A percentile compares a stretch with the other conserved stretches of the same genome.
These are phyloP conservation scores for Strigops habroptila DNA, from an alignment of 2,113 vertebrate genomes.

Conservation along the genomic window DNA sequence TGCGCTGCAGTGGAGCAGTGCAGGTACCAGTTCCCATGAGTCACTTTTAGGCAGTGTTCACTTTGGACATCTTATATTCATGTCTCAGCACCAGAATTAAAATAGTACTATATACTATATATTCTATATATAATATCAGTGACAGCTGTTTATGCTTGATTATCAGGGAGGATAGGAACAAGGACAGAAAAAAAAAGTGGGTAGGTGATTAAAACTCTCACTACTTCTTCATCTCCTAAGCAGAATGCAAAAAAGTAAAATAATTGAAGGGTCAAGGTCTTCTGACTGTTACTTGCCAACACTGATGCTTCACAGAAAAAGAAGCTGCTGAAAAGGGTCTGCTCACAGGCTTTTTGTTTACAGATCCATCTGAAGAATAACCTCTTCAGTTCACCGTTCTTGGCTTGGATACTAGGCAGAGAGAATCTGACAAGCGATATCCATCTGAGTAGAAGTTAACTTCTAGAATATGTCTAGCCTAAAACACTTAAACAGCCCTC, in stretches of 20 bases:
- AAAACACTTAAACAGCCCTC: neutral
- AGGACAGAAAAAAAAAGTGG: neutral
- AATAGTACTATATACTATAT: neutral
- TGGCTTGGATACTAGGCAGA: neutral
- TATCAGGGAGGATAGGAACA: neutral
- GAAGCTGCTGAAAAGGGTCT: neutral
- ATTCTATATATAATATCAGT: neutral
- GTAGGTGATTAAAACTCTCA: neutral
- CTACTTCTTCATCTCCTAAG: neutral
- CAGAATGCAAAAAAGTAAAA: neutral
- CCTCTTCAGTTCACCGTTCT: neutral
- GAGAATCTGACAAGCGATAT: rapidly evolving
- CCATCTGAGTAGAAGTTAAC: neutral
- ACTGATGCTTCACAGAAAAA: neutral
- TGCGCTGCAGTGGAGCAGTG: neutral
- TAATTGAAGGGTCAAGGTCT: neutral
- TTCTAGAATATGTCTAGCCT: neutral
- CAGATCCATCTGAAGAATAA: neutral
- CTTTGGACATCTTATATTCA: neutral
- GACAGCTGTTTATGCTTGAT: neutral
- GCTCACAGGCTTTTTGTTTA: neutral
- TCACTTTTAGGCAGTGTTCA: neutral
- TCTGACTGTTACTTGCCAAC: neutral
- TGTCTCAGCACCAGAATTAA: neutral
- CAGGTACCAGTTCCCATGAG: neutral